These are phyloP conservation scores for Acomys russatus DNA, from an alignment of 2,797 vertebrate species.

Conservation along the genomic window DNA sequence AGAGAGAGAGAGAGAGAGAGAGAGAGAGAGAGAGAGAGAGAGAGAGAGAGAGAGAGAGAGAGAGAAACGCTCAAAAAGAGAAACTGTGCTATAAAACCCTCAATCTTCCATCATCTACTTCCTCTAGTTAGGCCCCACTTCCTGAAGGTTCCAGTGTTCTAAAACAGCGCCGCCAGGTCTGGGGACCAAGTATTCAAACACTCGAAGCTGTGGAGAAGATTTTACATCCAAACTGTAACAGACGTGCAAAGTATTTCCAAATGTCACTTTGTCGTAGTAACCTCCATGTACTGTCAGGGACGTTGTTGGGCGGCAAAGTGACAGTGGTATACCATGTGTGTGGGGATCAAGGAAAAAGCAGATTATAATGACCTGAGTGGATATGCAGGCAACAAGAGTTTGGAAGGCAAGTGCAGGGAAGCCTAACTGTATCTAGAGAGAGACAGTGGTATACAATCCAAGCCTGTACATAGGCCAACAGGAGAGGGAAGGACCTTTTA, in stretches of 20 bases:
- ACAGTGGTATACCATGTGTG: background rate
- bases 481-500: background rate
- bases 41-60: background rate
- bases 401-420: background rate
- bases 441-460: background rate
- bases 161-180: background rate
- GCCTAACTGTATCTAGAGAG: too few species aligned
- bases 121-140: background rate
- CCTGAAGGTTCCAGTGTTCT: background rate
- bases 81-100: background rate
- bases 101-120: background rate
- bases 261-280: background rate
- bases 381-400: background rate
- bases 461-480: background rate
- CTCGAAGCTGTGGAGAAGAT: background rate
- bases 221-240: background rate
- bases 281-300: background rate
- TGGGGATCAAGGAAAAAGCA: background rate
- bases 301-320: background rate
- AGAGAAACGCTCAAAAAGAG: background rate
- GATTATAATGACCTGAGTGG: background rate
- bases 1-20: background rate
- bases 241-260: background rate
- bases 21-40: too few species aligned
- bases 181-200: background rate